Evolutionary conservation across 53 echinoderm and acorn worm species (phyloP), one percentile per base, ranked within the genome.

Genomic region (Mesocentrotus franciscanus): DNA sequence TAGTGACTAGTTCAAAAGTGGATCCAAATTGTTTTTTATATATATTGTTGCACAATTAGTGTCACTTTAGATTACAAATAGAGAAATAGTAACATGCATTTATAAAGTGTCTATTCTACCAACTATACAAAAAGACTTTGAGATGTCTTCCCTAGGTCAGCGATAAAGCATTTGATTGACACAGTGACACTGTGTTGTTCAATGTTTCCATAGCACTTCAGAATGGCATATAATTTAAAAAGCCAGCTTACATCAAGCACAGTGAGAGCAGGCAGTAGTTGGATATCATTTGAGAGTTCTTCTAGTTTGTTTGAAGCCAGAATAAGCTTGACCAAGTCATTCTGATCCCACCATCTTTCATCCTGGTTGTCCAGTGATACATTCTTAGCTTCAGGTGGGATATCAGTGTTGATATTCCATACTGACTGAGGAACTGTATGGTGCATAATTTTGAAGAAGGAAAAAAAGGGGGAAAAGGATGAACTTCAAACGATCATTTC

Each of bases 341-440:
- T 97, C 92, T 99, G 99, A 29, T 99, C 97, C 97, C 98, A 98
- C 98, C 98, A 99, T 16, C 98, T 76, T 35, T 97, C 99, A 39
- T 97, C 98, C 6, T 95, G 94, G 62, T 96, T 95, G 94, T 97
- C 98, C 92, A 98, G 78, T 0, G 99, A 96, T 24, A 98, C 96
- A 11, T 96, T 96, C 94, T 96, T 95, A 4, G 97, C 96, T 90
- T 97, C 97, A 56, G 97, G 97, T 1, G 99, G 99, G 64, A 96
- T 90, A 84, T 98, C 99, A 24, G 96, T 96, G 87, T 99, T 99
- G 94, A 99, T 98, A 8, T 97, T 96, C 99, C 99, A 99, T 64
- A 99, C 99, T 30, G 96, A 92, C 90, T 98, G 96, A 18, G 99
- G 99, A 87, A 99, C 98, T 99, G 93, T 29, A 72, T 34, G 55